These are phyloP conservation scores for Labeo rohita DNA, from an alignment of 2,113 vertebrate species.

Conservation along the genomic window DNA sequence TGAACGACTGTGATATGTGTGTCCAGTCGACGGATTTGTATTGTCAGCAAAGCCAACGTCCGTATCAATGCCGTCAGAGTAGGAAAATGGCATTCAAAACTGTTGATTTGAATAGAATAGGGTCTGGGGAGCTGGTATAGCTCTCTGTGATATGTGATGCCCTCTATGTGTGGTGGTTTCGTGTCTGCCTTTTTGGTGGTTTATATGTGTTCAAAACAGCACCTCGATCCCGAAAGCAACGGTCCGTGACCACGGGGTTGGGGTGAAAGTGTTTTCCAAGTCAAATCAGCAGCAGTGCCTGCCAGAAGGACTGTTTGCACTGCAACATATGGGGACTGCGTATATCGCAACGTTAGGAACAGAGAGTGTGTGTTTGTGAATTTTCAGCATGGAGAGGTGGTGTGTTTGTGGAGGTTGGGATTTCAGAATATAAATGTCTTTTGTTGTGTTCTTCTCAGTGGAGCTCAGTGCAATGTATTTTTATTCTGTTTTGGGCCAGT, in stretches of 20 bases:
- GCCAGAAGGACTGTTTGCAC: slow-evolving; percentile 72
- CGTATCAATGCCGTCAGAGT: slow-evolving; percentile 42
- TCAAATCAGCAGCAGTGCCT: slow-evolving; percentile 76
- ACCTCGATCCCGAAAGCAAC: slow-evolving; percentile 75
- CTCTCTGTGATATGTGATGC: slow-evolving; percentile 18
- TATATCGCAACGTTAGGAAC: slow-evolving; percentile 56
- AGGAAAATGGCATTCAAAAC: slow-evolving; percentile 60
- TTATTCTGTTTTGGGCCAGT: not conserved
- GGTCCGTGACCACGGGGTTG: slow-evolving; percentile 82
- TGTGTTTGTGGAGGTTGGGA: slow-evolving; percentile 11
- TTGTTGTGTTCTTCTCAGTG: not conserved
- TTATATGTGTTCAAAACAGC: slow-evolving; percentile 73
- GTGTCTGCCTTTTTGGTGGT: slow-evolving; percentile 70
- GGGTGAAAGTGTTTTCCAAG: slow-evolving; percentile 78
- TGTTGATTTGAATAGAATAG: slow-evolving; percentile 55
- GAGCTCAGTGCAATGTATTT: not conserved
- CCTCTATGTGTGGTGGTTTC: slow-evolving; percentile 61
- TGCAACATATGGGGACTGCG: slow-evolving; percentile 64
- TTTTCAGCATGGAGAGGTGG: not conserved
- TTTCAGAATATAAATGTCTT: not conserved
- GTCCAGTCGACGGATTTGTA: slow-evolving; percentile 45
- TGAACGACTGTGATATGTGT: slow-evolving; percentile 17
- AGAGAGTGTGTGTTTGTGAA: slow-evolving; percentile 27
- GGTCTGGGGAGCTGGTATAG: slow-evolving; percentile 39
- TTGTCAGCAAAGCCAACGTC: slow-evolving; percentile 51